These are phyloP conservation scores for Melitaea cinxia DNA, from an alignment of 1,140 invertebrate species.

Conservation along the genomic window DNA sequence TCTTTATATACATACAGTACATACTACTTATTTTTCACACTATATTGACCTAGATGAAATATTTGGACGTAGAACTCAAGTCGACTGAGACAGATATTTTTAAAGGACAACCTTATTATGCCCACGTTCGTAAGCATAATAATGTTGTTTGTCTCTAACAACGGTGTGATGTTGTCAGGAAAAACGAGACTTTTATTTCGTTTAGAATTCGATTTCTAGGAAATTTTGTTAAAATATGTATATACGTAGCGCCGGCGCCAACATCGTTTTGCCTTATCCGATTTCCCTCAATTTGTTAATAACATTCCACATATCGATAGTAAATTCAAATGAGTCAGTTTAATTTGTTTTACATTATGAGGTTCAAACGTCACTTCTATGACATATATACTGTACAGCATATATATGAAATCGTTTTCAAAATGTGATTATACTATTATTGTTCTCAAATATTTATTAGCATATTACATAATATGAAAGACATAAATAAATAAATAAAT, in stretches of 20 bases:
- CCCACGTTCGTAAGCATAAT: neutral
- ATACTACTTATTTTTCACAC: neutral
- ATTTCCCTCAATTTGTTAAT: neutral
- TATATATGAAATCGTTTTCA: neutral
- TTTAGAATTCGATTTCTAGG: slow-evolving; percentile 7
- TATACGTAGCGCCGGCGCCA: slow-evolving; percentile 17
- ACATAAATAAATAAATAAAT: too few relatives aligned
- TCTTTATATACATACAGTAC: neutral
- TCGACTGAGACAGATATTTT: neutral
- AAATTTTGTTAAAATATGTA: slow-evolving; percentile 6
- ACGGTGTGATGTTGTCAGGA: slow-evolving; percentile 3
- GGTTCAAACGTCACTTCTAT: neutral
- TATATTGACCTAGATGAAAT: slow-evolving; percentile 14
- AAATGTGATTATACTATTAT: neutral
- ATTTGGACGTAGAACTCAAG: slow-evolving; percentile 17
- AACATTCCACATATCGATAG: neutral
- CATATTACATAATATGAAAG: too few relatives aligned
- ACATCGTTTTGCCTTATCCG: neutral
- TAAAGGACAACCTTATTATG: slow-evolving; percentile 10
- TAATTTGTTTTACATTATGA: neutral
- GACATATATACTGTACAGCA: too few relatives aligned
- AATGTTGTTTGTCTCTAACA: slow-evolving; percentile 16
- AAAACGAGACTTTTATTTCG: slow-evolving; percentile 14
- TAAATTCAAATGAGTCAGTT: neutral
- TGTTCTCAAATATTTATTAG: too few relatives aligned